Base-by-base conservation (phyloP, 2,888 invertebrate genomes). In the Parnassius glacialis region DNA sequence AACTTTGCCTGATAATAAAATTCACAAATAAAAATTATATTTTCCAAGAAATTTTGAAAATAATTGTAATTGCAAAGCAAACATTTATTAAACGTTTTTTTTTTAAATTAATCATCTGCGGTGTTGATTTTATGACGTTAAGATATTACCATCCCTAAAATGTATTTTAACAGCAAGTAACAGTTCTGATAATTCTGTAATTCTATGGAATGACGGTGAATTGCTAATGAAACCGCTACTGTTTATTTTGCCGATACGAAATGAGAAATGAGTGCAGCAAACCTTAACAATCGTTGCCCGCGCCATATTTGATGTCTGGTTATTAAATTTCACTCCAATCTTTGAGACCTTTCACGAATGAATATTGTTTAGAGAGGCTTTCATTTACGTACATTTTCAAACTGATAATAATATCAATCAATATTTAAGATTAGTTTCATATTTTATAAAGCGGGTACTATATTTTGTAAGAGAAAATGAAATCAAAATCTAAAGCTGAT, bases 181-280 rank as follows among this genome's bases (percentile, higher is more conserved):
- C 48, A 20, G n/a, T 13, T 62, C 55, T 62, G 51, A 41, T 52
- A 50, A 56, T 11, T 78, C 69, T 57, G 47, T 76, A 79, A 67
- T 66, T 82, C 85, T 85, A 72, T 78, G 79, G 75, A 54, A 65
- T 75, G 80, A 71, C 79, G 77, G 76, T 72, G 78, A 81, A 82
- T 85, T 80, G 84, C 80, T 86, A 87, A 87, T 89, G 84, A 87
- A 87, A 87, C 84, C 81, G 80, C 78, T 73, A 75, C 77, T 86
- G 83, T 88, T 88, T 88, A 85, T 86, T 87, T 73, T 84, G 80
- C 73, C 81, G 80, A 86, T 85, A 80, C 82, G 79, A 86, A 88
- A 87, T 87, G 87, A 87, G 85, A 86, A 85, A 86, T 83, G 83
- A 82, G 81, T 86, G 83, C 84, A 84, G 80, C 78, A 80, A 84